Evolutionary conservation across 2,888 invertebrate species (phyloP).

Genomic region (Pseudococcus viburni): DNA sequence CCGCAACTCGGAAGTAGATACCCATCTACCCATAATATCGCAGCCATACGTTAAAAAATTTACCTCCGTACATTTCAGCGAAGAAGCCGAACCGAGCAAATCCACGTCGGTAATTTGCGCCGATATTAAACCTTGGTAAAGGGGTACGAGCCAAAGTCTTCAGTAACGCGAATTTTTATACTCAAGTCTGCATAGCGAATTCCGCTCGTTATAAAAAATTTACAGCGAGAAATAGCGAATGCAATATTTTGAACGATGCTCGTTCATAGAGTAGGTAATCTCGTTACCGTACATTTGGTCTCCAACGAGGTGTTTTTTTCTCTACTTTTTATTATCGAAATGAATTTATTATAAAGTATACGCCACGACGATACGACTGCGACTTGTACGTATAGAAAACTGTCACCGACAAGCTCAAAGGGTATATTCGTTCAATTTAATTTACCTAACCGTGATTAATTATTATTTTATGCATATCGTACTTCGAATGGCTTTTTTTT

Average conservation of each 20-base stretch:
- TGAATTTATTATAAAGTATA: constrained; percentile 39
- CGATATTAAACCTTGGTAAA: neutral
- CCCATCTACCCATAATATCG: neutral
- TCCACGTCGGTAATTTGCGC: neutral
- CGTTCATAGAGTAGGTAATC: neutral
- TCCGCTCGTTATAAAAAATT: constrained; percentile 20
- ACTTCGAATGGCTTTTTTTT: constrained; percentile 15
- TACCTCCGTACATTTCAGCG: neutral
- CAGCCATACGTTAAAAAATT: neutral
- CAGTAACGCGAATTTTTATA: neutral
- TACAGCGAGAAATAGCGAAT: neutral
- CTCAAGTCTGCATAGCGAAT: constrained; percentile 2
- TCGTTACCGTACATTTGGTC: constrained; percentile 37
- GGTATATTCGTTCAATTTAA: constrained; percentile 40
- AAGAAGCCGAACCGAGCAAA: neutral
- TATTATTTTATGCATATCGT: constrained; percentile 43
- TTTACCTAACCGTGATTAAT: constrained; percentile 37
- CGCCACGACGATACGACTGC: neutral
- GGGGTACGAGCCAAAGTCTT: neutral
- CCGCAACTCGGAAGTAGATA: neutral
- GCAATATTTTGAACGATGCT: neutral
- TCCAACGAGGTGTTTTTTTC: neutral
- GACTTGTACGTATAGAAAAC: constrained; percentile 22
- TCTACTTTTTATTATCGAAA: constrained; percentile 2
- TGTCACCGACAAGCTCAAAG: constrained; percentile 36